Percentiles rank a stretch among this genome's conserved stretches.
Evolutionary conservation across 2,797 vertebrate species (phyloP).

Genomic region (Hemitrygon akajei): DNA sequence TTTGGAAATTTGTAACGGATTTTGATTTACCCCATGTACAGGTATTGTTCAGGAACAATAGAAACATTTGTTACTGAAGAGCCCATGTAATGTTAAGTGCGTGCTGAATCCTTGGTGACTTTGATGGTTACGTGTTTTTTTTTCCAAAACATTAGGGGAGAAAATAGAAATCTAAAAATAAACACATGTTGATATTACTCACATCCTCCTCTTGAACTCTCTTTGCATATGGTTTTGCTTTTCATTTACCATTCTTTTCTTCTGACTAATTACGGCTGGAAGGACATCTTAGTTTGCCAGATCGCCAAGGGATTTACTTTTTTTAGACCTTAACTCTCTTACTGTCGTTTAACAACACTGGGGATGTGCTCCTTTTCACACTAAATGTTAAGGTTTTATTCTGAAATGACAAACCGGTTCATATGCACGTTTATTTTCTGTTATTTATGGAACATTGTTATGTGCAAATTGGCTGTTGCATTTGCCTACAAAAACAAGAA

Average conservation of each 20-base stretch:
- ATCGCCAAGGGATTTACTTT: not conserved
- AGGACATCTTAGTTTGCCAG: not conserved
- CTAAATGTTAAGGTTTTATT: not conserved
- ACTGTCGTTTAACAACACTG: not conserved
- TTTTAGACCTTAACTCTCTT: constrained; percentile 1
- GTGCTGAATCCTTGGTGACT: not conserved
- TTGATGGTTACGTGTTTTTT: constrained; percentile 31
- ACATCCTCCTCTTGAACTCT: constrained; percentile 33
- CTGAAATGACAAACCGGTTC: not conserved
- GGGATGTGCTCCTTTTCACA: not conserved
- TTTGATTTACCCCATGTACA: not conserved
- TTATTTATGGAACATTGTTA: not conserved
- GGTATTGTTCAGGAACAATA: not conserved
- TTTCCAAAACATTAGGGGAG: constrained; percentile 8
- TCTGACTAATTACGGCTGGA: constrained; percentile 21
- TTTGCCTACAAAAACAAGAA: not conserved
- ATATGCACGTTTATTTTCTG: not conserved
- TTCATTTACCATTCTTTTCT: constrained; percentile 27
- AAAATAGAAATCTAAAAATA: constrained; percentile 37
- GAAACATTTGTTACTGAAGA: not conserved
- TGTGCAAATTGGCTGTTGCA: not conserved
- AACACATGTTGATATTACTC: constrained; percentile 32
- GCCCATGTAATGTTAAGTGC: not conserved
- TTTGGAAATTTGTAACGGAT: not conserved
- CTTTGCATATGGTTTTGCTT: constrained; percentile 36